Base-by-base conservation (phyloP, 37 sponge, comb jelly and placozoan genomes). In the Diacarnus erythraeanus region DNA sequence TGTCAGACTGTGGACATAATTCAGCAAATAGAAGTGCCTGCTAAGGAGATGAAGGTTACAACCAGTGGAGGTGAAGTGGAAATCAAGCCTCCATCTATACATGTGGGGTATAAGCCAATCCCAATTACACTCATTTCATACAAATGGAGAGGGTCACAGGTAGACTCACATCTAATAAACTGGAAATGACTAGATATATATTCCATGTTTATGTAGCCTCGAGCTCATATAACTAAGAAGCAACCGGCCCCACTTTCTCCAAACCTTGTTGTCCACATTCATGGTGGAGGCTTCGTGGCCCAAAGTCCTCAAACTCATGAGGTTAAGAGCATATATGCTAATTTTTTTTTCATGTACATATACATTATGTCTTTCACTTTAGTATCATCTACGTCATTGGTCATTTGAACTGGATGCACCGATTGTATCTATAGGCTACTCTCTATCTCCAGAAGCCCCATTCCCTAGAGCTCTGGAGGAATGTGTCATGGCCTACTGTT, bases 211-310 rank as follows among this genome's bases (percentile, higher is more conserved):
- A 18, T 36, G 38, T 23, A 71, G 71, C 71, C 42, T 18, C 25
- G 9, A 3, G 35, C 3, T 71, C 12, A n/a, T 40, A 22, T 8
- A 36, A 38, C 69, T 21, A 18, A 3, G 38, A 40, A 71, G 42
- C 2, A 38, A 15, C 1, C 35, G 2, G 71, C 35, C 29, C 87
- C 90, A 17, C 77, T 80, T 8, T 40, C 80, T 17, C 35, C 58
- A 27, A 76, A 81, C 21, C 91, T 97, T 30, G 70, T 97, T 6
- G 29, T 97, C 38, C 98, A 97, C 80, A 77, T 92, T 37, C 98
- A 97, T 67, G 98, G 98, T 22, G 98, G 98, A 57, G 98, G 98
- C 0, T 97, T 88, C 66, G 95, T 97, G 17, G 88, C 95, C 0
- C 93, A 92, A 57, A 87, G 91, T 18, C 80, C 93, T 41, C 75